Percentiles rank a stretch among this genome's conserved stretches.
Evolutionary conservation across 2,888 invertebrate species (phyloP).

Genomic region (Nymphalis urticae): DNA sequence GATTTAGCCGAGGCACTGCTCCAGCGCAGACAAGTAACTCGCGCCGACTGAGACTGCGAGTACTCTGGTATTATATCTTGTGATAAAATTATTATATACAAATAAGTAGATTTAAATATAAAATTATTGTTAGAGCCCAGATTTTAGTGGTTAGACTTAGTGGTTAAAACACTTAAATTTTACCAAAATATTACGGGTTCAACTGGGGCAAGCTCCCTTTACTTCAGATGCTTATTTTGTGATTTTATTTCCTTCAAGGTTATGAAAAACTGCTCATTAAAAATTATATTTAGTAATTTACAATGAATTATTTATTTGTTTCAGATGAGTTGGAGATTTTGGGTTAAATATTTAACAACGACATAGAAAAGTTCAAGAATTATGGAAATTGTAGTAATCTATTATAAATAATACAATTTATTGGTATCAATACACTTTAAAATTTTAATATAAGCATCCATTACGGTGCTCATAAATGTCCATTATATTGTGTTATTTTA

Average conservation of each 20-base stretch:
- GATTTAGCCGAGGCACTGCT: slow-evolving; percentile 92
- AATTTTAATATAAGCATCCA: slow-evolving; percentile 50
- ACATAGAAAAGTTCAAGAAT: slow-evolving; percentile 45
- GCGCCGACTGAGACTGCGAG: slow-evolving; percentile 66
- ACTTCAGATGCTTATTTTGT: too few relatives aligned
- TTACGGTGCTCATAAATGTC: slow-evolving; percentile 68
- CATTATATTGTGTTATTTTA: slow-evolving; percentile 42
- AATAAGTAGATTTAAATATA: too few relatives aligned
- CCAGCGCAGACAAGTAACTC: slow-evolving; percentile 88
- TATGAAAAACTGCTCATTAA: too few relatives aligned
- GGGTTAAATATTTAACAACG: slow-evolving; percentile 52
- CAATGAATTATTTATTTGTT: slow-evolving; percentile 39
- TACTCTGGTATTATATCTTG: slow-evolving; percentile 22
- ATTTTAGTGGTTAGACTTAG: too few relatives aligned
- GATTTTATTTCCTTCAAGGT: too few relatives aligned
- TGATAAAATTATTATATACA: background rate
- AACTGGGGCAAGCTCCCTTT: too few relatives aligned
- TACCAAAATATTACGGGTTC: too few relatives aligned
- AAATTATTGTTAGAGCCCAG: background rate
- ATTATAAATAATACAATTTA: slow-evolving; percentile 30
- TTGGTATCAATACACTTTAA: slow-evolving; percentile 26
- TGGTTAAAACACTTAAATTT: too few relatives aligned
- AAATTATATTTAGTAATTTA: background rate
- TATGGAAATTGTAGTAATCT: slow-evolving; percentile 39
- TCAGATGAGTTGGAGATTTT: slow-evolving; percentile 71